Evolutionary conservation across 2,888 invertebrate species (phyloP).

Genomic region (Zhengitettix transpicula): DNA sequence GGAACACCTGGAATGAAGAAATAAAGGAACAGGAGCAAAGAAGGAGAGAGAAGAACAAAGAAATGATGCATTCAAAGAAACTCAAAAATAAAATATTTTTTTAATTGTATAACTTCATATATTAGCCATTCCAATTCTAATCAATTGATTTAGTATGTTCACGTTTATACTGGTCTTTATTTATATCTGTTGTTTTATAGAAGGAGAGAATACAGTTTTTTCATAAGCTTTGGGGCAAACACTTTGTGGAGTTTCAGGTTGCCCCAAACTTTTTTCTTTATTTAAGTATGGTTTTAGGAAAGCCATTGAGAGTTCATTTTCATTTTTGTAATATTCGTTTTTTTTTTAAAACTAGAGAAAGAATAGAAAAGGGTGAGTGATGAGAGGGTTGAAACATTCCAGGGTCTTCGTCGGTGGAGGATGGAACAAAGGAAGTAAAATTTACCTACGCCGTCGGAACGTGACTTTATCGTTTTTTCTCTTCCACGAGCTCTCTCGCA

Average conservation of each 20-base stretch:
- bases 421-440: neutral
- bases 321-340: slow-evolving; percentile 8
- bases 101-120: slow-evolving; percentile 14
- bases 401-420: neutral
- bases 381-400: slow-evolving; percentile 2
- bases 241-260: neutral
- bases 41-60: slow-evolving; percentile 12
- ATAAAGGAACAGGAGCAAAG: slow-evolving; percentile 18
- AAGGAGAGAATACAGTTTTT: slow-evolving; percentile 7
- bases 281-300: slow-evolving; percentile 15
- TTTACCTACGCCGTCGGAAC: neutral
- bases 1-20: slow-evolving; percentile 57
- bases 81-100: slow-evolving; percentile 10
- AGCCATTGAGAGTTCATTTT: slow-evolving; percentile 14
- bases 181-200: slow-evolving; percentile 11
- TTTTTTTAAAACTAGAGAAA: slow-evolving; percentile 12
- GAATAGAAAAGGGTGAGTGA: slow-evolving; percentile 10
- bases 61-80: slow-evolving; percentile 13
- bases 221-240: slow-evolving; percentile 4
- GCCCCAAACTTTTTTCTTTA: slow-evolving; percentile 7
- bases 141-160: slow-evolving; percentile 13
- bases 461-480: neutral
- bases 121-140: slow-evolving; percentile 15
- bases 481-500: slow-evolving; percentile 8
- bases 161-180: slow-evolving; percentile 13